These are phyloP conservation scores for Cuniculus paca DNA, from an alignment of 2,797 vertebrate species.

Conservation along the genomic window DNA sequence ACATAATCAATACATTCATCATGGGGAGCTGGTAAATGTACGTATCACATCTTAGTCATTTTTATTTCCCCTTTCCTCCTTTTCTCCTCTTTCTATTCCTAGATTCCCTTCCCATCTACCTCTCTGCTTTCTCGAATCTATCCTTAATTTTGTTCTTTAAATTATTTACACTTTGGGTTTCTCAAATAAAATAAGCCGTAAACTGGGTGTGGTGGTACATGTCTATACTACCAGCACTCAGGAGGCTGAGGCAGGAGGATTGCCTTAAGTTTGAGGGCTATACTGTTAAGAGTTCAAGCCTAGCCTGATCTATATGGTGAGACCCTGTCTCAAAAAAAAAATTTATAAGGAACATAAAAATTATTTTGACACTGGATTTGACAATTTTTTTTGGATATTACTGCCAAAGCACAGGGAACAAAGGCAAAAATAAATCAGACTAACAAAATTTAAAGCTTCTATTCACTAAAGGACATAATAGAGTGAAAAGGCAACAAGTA, in stretches of 20 bases:
- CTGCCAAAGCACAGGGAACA: background rate
- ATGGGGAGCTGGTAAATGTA: background rate
- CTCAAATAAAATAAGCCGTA: background rate
- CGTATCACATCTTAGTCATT: background rate
- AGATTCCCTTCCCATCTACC: background rate
- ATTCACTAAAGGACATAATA: background rate
- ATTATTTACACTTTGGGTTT: background rate
- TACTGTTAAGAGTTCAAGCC: background rate
- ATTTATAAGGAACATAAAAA: background rate
- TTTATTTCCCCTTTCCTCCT: background rate
- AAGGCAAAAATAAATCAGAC: background rate
- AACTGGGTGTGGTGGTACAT: background rate
- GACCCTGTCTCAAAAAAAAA: background rate
- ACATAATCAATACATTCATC: background rate
- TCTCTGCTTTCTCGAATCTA: background rate
- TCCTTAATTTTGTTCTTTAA: background rate
- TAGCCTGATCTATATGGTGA: background rate
- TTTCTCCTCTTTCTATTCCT: background rate
- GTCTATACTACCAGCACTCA: background rate
- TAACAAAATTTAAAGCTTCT: background rate
- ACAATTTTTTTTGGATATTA: background rate
- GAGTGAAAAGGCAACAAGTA: background rate
- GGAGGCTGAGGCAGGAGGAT: background rate
- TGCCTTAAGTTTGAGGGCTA: background rate
- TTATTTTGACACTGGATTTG: background rate